phyloP scores from a whole-genome alignment of 2,888 invertebrate species.

The Drosophila hamatofila region DNA sequence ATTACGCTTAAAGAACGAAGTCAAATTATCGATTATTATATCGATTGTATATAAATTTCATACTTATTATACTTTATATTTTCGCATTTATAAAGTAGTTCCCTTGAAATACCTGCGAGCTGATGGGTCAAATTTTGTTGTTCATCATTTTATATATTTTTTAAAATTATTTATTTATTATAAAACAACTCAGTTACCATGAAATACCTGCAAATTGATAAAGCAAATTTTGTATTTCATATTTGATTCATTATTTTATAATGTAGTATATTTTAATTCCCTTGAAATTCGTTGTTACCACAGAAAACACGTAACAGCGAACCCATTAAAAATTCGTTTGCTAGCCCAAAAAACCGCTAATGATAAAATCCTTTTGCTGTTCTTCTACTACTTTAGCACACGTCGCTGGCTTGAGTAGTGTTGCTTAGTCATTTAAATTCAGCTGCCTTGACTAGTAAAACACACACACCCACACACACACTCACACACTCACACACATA shows the following conservation, averaged over 20 bases:
- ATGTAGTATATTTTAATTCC: background rate
- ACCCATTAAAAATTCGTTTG: background rate
- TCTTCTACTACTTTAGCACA: background rate
- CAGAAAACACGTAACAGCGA: background rate
- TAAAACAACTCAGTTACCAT: background rate
- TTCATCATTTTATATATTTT: no score
- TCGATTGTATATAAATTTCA: no score
- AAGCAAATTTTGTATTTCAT: background rate
- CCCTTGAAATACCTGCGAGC: no score
- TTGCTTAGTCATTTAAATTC: slow-evolving; percentile 4
- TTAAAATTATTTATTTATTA: no score
- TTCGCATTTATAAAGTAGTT: no score
- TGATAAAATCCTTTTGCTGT: background rate
- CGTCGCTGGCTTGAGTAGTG: background rate
- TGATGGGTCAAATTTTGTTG: no score
- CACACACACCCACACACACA: background rate
- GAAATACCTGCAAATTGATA: background rate
- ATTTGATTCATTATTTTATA: background rate
- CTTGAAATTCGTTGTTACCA: background rate
- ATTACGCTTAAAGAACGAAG: no score
- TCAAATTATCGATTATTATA: no score
- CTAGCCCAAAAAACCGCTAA: slow-evolving; percentile 3
- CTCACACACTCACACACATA: background rate
- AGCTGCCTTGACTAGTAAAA: slow-evolving; percentile 4
- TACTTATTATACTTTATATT: no score